phyloP scores from a whole-genome alignment of 2,797 vertebrate genomes.

The Alca torda region DNA sequence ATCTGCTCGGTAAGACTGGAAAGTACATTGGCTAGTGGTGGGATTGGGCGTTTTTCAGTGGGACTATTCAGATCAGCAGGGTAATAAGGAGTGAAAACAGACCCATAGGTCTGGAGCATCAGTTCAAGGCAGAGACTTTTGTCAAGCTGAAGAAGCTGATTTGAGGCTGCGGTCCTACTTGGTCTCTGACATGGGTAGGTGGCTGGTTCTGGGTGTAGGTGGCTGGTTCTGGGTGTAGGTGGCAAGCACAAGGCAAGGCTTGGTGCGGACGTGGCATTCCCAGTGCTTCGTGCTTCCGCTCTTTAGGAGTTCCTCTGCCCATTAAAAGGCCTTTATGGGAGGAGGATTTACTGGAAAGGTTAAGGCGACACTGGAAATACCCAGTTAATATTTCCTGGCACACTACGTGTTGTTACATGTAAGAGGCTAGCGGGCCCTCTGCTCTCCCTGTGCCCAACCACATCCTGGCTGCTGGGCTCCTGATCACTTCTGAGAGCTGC shows the following conservation, averaged over 20 bases:
- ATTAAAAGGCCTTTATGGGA: background rate
- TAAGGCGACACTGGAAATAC: background rate
- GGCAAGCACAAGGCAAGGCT: background rate
- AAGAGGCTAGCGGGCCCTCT: background rate
- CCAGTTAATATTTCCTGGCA: background rate
- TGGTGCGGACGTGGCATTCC: background rate
- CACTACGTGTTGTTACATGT: background rate
- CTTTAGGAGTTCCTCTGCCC: background rate
- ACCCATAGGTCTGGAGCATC: background rate
- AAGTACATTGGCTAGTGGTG: background rate
- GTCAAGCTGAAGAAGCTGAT: background rate
- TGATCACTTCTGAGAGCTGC: background rate
- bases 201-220: background rate
- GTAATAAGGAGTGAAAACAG: background rate
- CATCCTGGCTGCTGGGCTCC: background rate
- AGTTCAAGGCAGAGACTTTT: background rate
- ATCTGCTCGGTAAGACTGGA: background rate
- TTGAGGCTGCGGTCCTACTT: background rate
- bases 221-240: background rate
- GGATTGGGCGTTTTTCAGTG: background rate
- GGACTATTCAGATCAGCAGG: background rate
- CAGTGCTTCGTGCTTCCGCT: background rate
- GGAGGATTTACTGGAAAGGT: background rate
- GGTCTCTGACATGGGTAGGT: background rate
- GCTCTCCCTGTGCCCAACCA: background rate